A percentile compares a stretch with the other conserved stretches of the same genome.
Evolutionary conservation across 2,888 invertebrate genomes (phyloP).

Genomic region (Diachrysia chrysitis): DNA sequence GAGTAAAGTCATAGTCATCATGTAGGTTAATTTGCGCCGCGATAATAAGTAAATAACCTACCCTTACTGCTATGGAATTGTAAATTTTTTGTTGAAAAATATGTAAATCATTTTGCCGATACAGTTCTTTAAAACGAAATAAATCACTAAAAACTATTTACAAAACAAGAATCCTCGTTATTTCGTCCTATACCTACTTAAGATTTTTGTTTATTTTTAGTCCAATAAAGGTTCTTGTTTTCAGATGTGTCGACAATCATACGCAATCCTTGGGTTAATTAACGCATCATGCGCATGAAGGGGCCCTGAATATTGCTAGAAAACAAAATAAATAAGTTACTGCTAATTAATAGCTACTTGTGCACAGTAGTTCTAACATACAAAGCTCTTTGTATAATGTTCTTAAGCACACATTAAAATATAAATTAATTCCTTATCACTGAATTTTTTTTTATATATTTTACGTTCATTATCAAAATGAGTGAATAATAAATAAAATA

Average conservation of each 20-base stretch:
- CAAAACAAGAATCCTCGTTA: too few species aligned
- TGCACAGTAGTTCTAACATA: neutral
- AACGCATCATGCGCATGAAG: conserved; percentile 70
- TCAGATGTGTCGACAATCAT: conserved; percentile 77
- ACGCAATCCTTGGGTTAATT: conserved; percentile 75
- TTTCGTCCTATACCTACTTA: too few species aligned
- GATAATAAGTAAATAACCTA: too few species aligned
- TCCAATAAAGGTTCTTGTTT: too few species aligned
- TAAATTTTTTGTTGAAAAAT: too few species aligned
- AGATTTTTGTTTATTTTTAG: too few species aligned
- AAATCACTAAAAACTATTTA: too few species aligned
- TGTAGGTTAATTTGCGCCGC: too few species aligned
- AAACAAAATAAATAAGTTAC: neutral
- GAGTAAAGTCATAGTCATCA: too few species aligned
- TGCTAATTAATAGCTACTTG: neutral
- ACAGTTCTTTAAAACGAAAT: too few species aligned
- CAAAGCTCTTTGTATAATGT: neutral
- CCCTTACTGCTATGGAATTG: too few species aligned
- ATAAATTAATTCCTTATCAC: conserved; percentile 31
- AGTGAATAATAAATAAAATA: conserved; percentile 27
- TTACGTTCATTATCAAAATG: conserved; percentile 28
- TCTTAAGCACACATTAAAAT: neutral
- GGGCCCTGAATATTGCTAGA: neutral
- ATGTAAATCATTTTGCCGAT: too few species aligned
- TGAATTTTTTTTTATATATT: conserved; percentile 18